These are phyloP conservation scores for Axinella damicornis DNA, from an alignment of 37 sponge, comb jelly and placozoan genomes.

Conservation along the genomic window DNA sequence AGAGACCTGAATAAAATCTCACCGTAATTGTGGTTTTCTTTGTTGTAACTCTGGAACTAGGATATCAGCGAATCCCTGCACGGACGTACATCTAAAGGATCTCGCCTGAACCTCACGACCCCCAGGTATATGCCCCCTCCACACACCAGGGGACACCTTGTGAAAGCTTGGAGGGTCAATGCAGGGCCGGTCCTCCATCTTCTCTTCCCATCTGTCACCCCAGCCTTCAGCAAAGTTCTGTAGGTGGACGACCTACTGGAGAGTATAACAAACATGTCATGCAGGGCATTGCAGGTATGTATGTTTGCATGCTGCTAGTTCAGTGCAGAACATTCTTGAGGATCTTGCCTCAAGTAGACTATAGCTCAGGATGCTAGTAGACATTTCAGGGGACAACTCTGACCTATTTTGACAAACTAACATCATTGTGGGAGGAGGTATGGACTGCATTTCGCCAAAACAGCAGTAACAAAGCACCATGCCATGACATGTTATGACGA, in stretches of 20 bases:
- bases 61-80: conserved; percentile 45
- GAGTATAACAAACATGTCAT: too few relatives aligned
- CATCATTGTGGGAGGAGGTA: too few relatives aligned
- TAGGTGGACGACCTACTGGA: conserved; percentile 32
- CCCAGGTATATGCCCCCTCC: conserved; percentile 35
- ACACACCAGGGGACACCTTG: conserved; percentile 9
- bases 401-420: too few relatives aligned
- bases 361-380: too few relatives aligned
- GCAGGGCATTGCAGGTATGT: too few relatives aligned
- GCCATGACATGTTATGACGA: too few relatives aligned
- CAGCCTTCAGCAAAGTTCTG: conserved; percentile 59
- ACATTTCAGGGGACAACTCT: too few relatives aligned
- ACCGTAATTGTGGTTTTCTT: neutral
- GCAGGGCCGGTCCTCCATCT: conserved; percentile 53
- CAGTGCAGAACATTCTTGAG: too few relatives aligned
- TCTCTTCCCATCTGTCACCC: conserved; percentile 61
- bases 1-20: neutral
- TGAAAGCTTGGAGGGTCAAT: conserved; percentile 13
- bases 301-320: too few relatives aligned
- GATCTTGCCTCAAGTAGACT: too few relatives aligned
- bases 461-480: too few relatives aligned
- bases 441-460: too few relatives aligned
- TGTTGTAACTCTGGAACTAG: conserved; percentile 45
- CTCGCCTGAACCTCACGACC: neutral
- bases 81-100: conserved; percentile 62